phyloP scores from a whole-genome alignment of 2,113 vertebrate species.

The Mus pahari region DNA sequence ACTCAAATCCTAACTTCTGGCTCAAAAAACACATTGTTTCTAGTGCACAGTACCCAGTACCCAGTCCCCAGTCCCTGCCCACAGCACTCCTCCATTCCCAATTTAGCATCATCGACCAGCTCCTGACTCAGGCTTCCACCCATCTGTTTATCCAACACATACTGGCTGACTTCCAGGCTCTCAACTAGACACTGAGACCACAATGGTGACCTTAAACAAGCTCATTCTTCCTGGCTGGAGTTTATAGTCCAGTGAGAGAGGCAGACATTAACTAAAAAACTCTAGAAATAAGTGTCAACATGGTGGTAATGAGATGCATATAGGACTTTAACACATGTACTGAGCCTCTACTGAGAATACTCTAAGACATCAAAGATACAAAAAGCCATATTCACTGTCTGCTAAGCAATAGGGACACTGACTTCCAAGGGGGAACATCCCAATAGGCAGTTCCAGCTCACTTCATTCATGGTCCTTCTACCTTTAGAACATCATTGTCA shows the following conservation, averaged over 20 bases:
- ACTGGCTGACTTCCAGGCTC: background rate
- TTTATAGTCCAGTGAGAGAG: background rate
- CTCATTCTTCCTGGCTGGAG: background rate
- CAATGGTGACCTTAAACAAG: background rate
- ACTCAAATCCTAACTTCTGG: background rate
- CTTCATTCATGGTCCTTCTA: background rate
- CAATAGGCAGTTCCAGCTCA: background rate
- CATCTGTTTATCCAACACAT: background rate
- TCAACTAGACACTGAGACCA: background rate
- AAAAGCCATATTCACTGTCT: background rate
- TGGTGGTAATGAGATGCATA: background rate
- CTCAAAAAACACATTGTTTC: background rate
- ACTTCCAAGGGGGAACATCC: background rate
- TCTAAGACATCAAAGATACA: constrained; percentile 22
- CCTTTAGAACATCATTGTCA: background rate
- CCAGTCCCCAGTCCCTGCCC: background rate
- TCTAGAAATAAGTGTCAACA: constrained; percentile 27
- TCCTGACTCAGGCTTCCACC: background rate
- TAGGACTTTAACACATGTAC: background rate
- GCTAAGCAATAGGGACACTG: background rate
- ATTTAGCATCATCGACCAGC: background rate
- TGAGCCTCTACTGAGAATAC: background rate
- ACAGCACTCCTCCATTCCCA: background rate
- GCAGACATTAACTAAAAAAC: background rate
- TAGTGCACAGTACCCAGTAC: too few relatives aligned